Evolutionary conservation across 2,113 vertebrate species (phyloP).

Genomic region (Chlorodrepanis virens): DNA sequence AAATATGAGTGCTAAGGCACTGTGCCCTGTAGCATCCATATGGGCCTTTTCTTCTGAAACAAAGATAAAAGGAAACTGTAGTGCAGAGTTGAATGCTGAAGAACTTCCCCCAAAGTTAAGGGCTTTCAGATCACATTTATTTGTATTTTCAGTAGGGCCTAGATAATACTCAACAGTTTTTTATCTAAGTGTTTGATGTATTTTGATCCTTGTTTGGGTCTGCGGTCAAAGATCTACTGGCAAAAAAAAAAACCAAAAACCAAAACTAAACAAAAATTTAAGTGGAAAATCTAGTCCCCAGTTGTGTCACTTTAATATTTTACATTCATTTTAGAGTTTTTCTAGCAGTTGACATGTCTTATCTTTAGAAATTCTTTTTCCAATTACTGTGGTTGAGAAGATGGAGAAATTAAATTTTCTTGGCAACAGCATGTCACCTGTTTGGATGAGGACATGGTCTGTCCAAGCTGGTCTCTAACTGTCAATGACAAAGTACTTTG

Average conservation of each 20-base stretch:
- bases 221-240: neutral
- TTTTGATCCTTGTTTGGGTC: neutral
- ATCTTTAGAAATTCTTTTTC: slow-evolving; percentile 4
- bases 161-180: neutral
- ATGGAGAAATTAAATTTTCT: neutral
- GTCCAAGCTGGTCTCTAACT: neutral
- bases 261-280: neutral
- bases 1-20: neutral
- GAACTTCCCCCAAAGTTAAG: neutral
- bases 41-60: neutral
- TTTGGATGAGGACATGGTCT: neutral
- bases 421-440: neutral
- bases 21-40: neutral
- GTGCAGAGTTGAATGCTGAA: neutral
- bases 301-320: neutral
- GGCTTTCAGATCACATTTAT: neutral
- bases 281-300: neutral
- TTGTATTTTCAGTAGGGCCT: neutral
- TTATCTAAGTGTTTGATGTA: neutral
- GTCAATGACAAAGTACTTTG: neutral
- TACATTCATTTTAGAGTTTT: neutral
- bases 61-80: neutral
- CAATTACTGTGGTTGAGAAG: neutral
- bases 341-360: neutral
- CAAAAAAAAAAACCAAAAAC: neutral